Percentiles rank a stretch among this genome's conserved stretches.
Evolutionary conservation across 2,797 vertebrate species (phyloP).

Genomic region (Sandelia bainsii): DNA sequence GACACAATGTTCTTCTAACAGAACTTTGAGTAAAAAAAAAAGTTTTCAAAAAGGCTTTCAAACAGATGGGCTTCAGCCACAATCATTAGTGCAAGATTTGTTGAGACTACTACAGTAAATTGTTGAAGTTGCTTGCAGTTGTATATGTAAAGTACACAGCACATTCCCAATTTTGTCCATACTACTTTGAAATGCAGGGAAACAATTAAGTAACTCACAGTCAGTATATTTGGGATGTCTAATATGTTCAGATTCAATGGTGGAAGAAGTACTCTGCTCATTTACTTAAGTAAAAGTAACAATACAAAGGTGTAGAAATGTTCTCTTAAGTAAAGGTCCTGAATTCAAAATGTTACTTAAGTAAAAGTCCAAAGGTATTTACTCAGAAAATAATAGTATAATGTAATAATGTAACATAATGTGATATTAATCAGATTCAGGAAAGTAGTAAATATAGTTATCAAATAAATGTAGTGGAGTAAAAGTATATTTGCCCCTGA

Average conservation of each 20-base stretch:
- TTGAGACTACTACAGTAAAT: constrained; percentile 3
- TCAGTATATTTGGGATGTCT: background rate
- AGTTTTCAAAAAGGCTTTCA: background rate
- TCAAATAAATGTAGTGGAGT: too few species aligned
- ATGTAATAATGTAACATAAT: too few species aligned
- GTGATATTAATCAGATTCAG: too few species aligned
- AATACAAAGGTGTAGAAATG: too few species aligned
- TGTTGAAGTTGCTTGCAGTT: background rate
- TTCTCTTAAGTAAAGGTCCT: too few species aligned
- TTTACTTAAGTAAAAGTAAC: too few species aligned
- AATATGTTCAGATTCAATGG: background rate
- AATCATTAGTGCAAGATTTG: background rate
- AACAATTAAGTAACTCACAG: background rate
- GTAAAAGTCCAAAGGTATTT: too few species aligned
- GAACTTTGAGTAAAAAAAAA: constrained; percentile 3
- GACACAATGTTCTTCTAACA: constrained; percentile 6
- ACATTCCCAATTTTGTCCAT: background rate
- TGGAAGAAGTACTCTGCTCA: too few species aligned
- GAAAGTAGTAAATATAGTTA: too few species aligned
- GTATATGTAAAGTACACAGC: background rate
- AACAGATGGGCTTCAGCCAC: background rate
- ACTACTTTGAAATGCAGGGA: constrained; percentile 5
- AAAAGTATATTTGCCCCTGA: too few species aligned
- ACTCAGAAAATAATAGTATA: too few species aligned
- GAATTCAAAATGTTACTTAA: too few species aligned